A percentile compares a stretch with the other conserved stretches of the same genome.
Evolutionary conservation across 2,113 vertebrate genomes (phyloP).

Genomic region (Catagonus wagneri): DNA sequence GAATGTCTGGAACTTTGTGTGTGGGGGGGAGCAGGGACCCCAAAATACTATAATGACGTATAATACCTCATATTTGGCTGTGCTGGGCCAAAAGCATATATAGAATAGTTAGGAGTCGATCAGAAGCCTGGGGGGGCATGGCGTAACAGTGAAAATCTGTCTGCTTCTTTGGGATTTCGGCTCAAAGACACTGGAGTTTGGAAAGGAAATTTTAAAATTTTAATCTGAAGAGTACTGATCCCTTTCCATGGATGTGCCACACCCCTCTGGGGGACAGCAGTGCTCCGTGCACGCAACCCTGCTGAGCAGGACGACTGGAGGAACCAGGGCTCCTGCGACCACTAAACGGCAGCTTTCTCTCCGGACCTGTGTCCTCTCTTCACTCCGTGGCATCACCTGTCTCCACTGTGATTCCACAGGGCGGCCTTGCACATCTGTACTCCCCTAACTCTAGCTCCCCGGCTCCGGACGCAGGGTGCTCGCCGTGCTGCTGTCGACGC

Average conservation of each 20-base stretch:
- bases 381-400: not conserved
- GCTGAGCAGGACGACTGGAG: accelerated
- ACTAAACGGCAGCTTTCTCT: not conserved
- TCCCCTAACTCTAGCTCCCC: not conserved
- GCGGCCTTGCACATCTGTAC: not conserved
- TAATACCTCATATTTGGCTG: constrained; percentile 61
- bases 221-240: not conserved
- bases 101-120: constrained; percentile 16
- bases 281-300: not conserved
- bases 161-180: not conserved
- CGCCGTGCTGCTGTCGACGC: not conserved
- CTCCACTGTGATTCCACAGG: not conserved
- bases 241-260: not conserved
- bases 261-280: accelerated
- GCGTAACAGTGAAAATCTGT: not conserved
- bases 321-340: not conserved
- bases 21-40: not conserved
- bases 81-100: constrained; percentile 9
- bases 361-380: not conserved
- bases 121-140: constrained; percentile 21
- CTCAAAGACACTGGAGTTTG: not conserved
- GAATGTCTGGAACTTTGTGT: constrained; percentile 56
- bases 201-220: not conserved
- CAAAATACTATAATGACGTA: constrained; percentile 65
- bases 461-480: not conserved